A percentile compares a stretch with the other conserved stretches of the same genome.
phyloP scores from a whole-genome alignment of 2,888 invertebrate species.

The Eupithecia subfuscata region DNA sequence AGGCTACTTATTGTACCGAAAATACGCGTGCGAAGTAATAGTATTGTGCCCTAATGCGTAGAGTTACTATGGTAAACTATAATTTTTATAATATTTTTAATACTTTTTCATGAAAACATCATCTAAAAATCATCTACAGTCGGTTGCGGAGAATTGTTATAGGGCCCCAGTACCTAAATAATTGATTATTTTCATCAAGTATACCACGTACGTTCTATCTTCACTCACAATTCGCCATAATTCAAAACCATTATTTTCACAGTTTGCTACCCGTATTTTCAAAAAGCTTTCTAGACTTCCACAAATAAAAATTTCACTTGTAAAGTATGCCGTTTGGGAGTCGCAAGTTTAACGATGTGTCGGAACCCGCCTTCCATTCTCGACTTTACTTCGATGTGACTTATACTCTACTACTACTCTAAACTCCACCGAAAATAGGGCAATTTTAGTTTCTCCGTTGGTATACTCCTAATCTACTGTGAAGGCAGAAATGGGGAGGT shows the following conservation, averaged over 20 bases:
- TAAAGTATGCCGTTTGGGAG: slow-evolving; percentile 48
- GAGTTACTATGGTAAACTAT: too few species aligned
- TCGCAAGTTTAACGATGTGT: slow-evolving; percentile 44
- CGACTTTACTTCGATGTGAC: slow-evolving; percentile 24
- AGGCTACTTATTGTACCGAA: too few species aligned
- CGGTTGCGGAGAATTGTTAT: too few species aligned
- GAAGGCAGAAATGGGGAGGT: too few species aligned
- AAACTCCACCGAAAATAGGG: neutral
- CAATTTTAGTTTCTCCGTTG: neutral
- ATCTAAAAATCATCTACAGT: too few species aligned
- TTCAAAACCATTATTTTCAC: slow-evolving; percentile 4
- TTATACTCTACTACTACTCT: slow-evolving; percentile 13
- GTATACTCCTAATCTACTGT: too few species aligned
- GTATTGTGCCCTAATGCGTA: too few species aligned
- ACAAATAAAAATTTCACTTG: slow-evolving; percentile 42
- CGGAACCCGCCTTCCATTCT: slow-evolving; percentile 26
- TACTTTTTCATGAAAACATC: too few species aligned
- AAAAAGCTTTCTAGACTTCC: slow-evolving; percentile 26
- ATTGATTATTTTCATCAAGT: neutral
- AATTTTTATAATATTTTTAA: too few species aligned
- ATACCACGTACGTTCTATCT: neutral
- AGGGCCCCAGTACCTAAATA: too few species aligned
- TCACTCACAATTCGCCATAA: neutral
- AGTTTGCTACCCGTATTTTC: slow-evolving; percentile 13
- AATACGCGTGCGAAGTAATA: too few species aligned